Base-by-base conservation (phyloP, 2,113 vertebrate genomes). In the Hippocampus abdominalis region DNA sequence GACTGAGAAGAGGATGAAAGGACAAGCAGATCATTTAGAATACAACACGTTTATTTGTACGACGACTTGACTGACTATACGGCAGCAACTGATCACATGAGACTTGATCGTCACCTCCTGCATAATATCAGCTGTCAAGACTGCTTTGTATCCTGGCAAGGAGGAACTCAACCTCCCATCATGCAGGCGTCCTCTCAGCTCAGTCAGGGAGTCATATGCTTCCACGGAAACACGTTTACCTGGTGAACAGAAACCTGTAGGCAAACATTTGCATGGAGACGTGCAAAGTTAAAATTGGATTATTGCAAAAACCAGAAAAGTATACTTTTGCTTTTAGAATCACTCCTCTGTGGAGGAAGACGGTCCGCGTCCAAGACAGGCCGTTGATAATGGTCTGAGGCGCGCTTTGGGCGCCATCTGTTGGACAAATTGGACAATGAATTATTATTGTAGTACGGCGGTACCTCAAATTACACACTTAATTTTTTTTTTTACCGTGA, bases 331-430 rank as follows among this genome's bases (percentile, higher is more conserved):
- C 77, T 68, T 81, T 3, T 23, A 13, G 42, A 12, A 11, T 63
- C 36, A n/a, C 21, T 88, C 76, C 75, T 77, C 66, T 69, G 75
- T 39, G 89, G 80, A 40, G 72, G 73, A 29, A 2, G 54, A 4
- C 0, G 29, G 56, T 66, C 54, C 0, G 61, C 64, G 29, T 61
- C 36, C 16, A 27, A 60, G 0, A n/a, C 68, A 2, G 69, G 53
- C 40, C 4, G 68, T 44, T 82, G 77, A 49, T 84, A 77, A 0
- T 74, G 79, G 73, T 90, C 87, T 25, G 90, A 91, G 0, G 85
- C 87, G 81, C 87, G 77, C 72, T 86, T 91, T 21, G 91, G 89
- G 3, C 86, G 88, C 90, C 89, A 88, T 12, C 90, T 92, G 64
- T 71, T 83, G 82, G 76, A 74, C 0, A 2, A 69, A 46, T 60